Evolutionary conservation across 2,797 vertebrate species (phyloP), one percentile per base, ranked within the genome.

Genomic region (Amphiprion clarkii): DNA sequence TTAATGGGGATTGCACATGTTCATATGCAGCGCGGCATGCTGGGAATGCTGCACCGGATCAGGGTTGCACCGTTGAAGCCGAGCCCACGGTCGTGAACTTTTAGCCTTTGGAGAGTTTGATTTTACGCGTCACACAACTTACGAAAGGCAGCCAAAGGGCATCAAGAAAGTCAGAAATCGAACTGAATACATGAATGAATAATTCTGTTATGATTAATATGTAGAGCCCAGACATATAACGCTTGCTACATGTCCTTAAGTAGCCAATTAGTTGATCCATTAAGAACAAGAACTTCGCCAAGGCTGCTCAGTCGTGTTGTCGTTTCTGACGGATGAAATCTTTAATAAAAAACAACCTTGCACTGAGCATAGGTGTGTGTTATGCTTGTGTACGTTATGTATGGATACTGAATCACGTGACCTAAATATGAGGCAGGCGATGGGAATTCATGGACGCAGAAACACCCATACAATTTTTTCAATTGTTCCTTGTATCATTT

Each of bases 1-100:
- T 76, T 79, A 64, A 78, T 79, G 42, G 60, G 21, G n/a, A 2
- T 69, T 71, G 53, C 14, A 16, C 51, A 62, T 10, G 36, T 68
- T 33, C 51, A 73, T 27, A 10, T 36, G 1, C 49, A 63, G 33
- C 59, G 12, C 5, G n/a, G 9, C 21, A 40, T 66, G 64, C 36
- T 67, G 21, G 36, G 25, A 52, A 51, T n/a, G 16, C 16, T 4
- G 56, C 0, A 33, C 14, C 3, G 27, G 40, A 40, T 55, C 31
- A 73, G 44, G 1, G 6, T 55, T 23, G 21, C 25, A 6, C 11
- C 6, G 1, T 11, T 17, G 44, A 19, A 2, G 25, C 11, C 6
- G 13, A 54, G 17, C 13, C 0, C 19, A 6, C 48, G 17, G 3
- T 39, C 19, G 52, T 62, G 25, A 67, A 42, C 55, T 39, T 74